Evolutionary conservation across 2,888 invertebrate species (phyloP).

Genomic region (Lepidonotus clava): DNA sequence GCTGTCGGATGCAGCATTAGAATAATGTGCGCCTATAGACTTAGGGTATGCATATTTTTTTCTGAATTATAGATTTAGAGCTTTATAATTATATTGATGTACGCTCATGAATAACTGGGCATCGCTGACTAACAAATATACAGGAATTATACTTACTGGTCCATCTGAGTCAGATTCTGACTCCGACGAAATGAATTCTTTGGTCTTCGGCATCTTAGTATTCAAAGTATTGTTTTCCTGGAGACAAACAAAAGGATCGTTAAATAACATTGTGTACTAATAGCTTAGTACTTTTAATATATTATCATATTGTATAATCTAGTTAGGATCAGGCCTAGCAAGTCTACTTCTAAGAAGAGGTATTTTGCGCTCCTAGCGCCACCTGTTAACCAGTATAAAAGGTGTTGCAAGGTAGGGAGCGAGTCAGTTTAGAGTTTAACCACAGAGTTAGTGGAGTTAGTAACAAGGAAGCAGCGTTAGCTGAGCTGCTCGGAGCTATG

Average conservation of each 20-base stretch:
- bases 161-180: slow-evolving; percentile 68
- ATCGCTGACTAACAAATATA: background rate
- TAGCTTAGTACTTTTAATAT: background rate
- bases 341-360: background rate
- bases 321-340: background rate
- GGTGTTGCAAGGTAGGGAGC: no score
- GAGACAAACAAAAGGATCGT: background rate
- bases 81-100: background rate
- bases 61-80: background rate
- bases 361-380: no score
- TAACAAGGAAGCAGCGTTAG: no score
- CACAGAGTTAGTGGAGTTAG: no score
- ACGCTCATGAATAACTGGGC: no score
- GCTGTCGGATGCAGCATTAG: background rate
- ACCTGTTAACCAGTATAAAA: no score
- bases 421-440: no score
- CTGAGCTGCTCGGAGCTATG: no score
- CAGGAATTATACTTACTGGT: background rate
- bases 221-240: background rate
- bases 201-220: slow-evolving; percentile 70
- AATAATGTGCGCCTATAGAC: no score
- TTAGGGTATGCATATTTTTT: background rate
- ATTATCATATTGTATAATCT: background rate
- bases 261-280: background rate
- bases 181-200: slow-evolving; percentile 68